phyloP scores from a whole-genome alignment of 2,888 invertebrate genomes.

The Hecatera dysodea region DNA sequence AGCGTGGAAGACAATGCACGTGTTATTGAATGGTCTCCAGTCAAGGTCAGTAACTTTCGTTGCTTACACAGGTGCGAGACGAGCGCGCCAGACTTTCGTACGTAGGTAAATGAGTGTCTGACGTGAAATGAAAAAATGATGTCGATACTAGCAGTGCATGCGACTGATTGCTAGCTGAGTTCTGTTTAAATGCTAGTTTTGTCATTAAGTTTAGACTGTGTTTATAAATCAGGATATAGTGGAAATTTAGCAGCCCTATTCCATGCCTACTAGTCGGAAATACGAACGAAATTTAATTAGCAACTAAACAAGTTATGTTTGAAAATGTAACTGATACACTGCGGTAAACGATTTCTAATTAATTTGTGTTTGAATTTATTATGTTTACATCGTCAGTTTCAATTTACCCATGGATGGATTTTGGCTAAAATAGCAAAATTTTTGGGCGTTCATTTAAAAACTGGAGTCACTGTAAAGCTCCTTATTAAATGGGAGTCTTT shows the following conservation, averaged over 20 bases:
- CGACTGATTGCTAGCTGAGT: constrained; percentile 38
- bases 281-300: constrained; percentile 49
- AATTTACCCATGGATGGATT: constrained; percentile 42
- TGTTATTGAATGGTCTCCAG: constrained; percentile 61
- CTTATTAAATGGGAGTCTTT: constrained; percentile 84
- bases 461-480: constrained; percentile 60
- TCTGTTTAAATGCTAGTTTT: constrained; percentile 13
- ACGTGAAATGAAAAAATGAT: constrained; percentile 49
- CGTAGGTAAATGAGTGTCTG: constrained; percentile 50
- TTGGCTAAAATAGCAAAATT: constrained; percentile 16
- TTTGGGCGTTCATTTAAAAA: constrained; percentile 37
- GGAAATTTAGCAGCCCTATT: constrained; percentile 26
- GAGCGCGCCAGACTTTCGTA: constrained; percentile 53
- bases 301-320: constrained; percentile 55
- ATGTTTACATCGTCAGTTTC: constrained; percentile 48
- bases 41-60: constrained; percentile 73
- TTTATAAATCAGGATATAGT: constrained; percentile 25
- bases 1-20: constrained; percentile 51
- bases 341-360: constrained; percentile 59
- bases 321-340: constrained; percentile 53
- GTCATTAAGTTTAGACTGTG: constrained; percentile 1
- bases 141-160: constrained; percentile 1
- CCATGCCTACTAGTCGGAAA: constrained; percentile 28
- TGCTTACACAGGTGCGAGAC: constrained; percentile 77
- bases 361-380: constrained; percentile 56